phyloP scores from a whole-genome alignment of 2,113 vertebrate species.

The Chelonoidis abingdonii region DNA sequence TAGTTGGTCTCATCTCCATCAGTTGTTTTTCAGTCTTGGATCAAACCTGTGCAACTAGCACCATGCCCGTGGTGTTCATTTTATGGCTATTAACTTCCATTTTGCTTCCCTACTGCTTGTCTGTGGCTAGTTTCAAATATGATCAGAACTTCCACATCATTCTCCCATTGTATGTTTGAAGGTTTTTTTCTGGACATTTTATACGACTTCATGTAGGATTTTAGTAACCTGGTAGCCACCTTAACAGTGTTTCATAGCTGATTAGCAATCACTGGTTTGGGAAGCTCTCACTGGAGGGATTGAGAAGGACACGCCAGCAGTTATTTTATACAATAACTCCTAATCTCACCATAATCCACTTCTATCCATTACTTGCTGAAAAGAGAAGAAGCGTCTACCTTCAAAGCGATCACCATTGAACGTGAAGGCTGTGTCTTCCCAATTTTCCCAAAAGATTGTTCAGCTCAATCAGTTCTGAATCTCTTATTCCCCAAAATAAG shows the following conservation, averaged over 20 bases:
- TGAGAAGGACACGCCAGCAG: slow-evolving; percentile 28
- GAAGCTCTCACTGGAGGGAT: slow-evolving; percentile 42
- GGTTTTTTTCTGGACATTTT: neutral
- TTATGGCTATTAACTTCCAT: neutral
- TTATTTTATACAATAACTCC: slow-evolving; percentile 37
- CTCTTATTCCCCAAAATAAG: neutral
- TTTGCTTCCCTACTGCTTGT: slow-evolving; percentile 5
- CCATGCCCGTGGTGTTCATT: neutral
- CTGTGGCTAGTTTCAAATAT: neutral
- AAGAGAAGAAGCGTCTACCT: neutral
- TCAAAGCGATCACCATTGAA: neutral
- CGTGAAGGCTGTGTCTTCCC: neutral
- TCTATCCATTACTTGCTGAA: neutral
- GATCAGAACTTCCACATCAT: neutral
- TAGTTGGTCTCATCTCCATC: neutral
- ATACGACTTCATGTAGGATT: neutral
- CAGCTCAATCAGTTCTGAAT: neutral
- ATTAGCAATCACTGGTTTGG: slow-evolving; percentile 39
- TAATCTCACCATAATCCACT: neutral
- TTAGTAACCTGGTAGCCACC: neutral
- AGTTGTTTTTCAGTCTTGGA: neutral
- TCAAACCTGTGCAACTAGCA: neutral
- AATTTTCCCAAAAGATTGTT: slow-evolving; percentile 11
- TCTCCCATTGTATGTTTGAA: neutral
- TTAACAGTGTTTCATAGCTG: slow-evolving; percentile 29